These are phyloP conservation scores for Oceanodroma tethys DNA, from an alignment of 2,113 vertebrate genomes.

Conservation along the genomic window DNA sequence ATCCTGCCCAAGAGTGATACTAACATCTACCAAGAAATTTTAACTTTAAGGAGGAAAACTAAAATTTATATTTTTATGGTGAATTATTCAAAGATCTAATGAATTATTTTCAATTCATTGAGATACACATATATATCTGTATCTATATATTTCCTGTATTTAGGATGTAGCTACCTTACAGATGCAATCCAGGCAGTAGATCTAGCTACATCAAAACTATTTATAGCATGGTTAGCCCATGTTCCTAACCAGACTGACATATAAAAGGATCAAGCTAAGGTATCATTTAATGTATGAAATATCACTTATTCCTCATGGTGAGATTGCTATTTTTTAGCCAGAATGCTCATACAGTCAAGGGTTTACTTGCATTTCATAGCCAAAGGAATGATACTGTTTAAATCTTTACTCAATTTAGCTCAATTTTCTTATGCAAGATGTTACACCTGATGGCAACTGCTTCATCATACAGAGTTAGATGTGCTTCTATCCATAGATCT, in stretches of 20 bases:
- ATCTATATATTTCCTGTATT: background rate
- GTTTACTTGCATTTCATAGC: background rate
- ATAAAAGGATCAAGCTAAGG: background rate
- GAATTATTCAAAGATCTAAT: background rate
- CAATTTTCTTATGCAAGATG: background rate
- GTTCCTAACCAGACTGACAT: background rate
- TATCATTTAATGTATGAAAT: background rate
- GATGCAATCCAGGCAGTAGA: background rate
- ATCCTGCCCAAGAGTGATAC: background rate
- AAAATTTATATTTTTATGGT: background rate
- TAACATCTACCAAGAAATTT: background rate
- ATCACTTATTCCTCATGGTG: background rate
- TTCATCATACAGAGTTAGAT: background rate
- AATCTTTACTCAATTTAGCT: background rate
- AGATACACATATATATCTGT: background rate
- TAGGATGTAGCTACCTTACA: background rate
- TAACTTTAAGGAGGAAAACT: background rate
- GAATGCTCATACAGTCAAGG: background rate
- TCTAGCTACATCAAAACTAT: background rate
- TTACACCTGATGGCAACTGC: background rate
- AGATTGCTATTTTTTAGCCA: background rate
- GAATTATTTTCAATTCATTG: background rate
- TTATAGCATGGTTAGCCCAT: background rate
- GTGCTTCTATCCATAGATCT: background rate
- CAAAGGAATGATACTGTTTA: background rate